Conservation (phyloP, 1,140 invertebrate species). For the Drosophila orena region DNA sequence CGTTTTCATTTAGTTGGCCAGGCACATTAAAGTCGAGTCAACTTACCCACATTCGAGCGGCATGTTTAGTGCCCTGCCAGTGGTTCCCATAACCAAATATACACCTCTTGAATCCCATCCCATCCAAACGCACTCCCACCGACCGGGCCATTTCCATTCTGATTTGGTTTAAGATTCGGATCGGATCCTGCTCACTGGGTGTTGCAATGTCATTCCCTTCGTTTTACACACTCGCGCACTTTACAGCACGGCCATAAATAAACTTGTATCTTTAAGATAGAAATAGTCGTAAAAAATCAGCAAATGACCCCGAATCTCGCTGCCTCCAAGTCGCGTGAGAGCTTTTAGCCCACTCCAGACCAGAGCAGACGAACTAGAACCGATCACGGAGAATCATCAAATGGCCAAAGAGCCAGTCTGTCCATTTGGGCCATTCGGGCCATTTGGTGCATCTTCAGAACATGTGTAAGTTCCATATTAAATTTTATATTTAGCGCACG, state of each 20-base stretch:
- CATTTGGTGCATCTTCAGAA: constrained; percentile 35
- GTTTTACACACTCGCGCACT: constrained; percentile 78
- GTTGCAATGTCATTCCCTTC: constrained; percentile 78
- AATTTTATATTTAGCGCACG: constrained; percentile 81
- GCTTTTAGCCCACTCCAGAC: constrained; percentile 46
- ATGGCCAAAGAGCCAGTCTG: constrained; percentile 1
- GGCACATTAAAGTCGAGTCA: constrained; percentile 71
- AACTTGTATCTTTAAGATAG: constrained; percentile 80
- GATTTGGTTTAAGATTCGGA: constrained; percentile 72
- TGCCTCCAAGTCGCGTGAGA: constrained; percentile 57
- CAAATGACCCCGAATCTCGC: constrained; percentile 64
- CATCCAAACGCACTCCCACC: constrained; percentile 23
- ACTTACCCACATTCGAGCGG: constrained; percentile 66
- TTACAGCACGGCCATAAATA: constrained; percentile 75
- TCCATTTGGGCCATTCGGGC: constrained; percentile 20
- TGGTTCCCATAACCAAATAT: constrained; percentile 24
- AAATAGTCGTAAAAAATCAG: constrained; percentile 79
- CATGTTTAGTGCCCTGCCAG: constrained; percentile 59
- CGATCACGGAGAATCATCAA: constrained; percentile 24
- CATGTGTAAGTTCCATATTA: constrained; percentile 69
- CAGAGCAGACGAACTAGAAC: constrained; percentile 4
- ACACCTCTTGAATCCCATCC: constrained; percentile 1
- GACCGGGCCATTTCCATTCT: constrained; percentile 43
- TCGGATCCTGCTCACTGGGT: constrained; percentile 68
- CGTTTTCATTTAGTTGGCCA: constrained; percentile 78